Evolutionary conservation across 1,140 invertebrate genomes (phyloP), one percentile per base, ranked within the genome.

Genomic region (Steinernema feltiae): DNA sequence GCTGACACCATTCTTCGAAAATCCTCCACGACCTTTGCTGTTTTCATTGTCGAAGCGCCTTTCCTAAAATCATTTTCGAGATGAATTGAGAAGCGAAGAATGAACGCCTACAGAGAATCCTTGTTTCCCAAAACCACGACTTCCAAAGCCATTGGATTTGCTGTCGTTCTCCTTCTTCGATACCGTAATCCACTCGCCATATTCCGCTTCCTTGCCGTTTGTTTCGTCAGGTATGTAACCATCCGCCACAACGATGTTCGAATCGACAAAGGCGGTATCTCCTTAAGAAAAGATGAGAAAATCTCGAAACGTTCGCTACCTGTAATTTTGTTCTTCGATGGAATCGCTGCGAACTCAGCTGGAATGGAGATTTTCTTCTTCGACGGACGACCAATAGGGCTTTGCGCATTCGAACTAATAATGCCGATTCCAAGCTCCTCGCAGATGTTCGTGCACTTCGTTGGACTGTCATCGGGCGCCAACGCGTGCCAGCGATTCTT

Each of bases 401-500:
- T 63, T 3, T 63, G 53, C 3, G 53, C 7, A 3, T 12, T 15
- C 53, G 24, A n/a, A n/a, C n/a, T n/a, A n/a, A n/a, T n/a, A 7
- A 63, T 63, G 12, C 53, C 53, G 24, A 63, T 63, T 63, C 53
- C 53, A 7, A 63, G 24, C 53, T 63, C 7, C 53, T 63, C 53
- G 24, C 53, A 63, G 24, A 63, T 63, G 53, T 63, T 27, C 3
- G 53, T 3, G 24, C 53, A 63, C 53, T 63, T 63, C 12, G 3
- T 63, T 27, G 7, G 53, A 21, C 53, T 63, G 12, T 63, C 53
- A 7, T 63, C 53, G 7, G 53, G 53, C 15, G 53, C 53, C 24
- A 63, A 63, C 53, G 53, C 53, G 53, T 63, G 53, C 53, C 53
- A 63, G 15, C 53, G 53, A 21, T 27, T 63, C 24, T 63, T 63